Base-by-base conservation (phyloP, 2,113 vertebrate genomes). In the Melanostigma gelatinosum region DNA sequence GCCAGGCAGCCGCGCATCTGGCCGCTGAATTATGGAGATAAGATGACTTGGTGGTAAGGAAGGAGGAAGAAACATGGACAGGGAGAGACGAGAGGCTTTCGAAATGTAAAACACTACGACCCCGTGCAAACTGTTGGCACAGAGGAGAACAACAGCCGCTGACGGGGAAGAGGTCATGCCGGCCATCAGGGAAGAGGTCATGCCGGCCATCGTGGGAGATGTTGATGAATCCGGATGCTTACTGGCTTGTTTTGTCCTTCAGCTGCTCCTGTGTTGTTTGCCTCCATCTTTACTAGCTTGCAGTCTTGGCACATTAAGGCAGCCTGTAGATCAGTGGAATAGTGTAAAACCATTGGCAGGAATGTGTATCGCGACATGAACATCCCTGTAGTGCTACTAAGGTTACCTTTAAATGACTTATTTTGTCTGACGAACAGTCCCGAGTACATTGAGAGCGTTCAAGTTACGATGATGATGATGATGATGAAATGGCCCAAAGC, bases 11-110 rank as follows among this genome's bases (percentile, higher is more conserved):
- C 71, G 44, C 76, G 70, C 66, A 61, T 75, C 58, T 71, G 54
- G 75, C 32, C 6, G 12, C 65, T 80, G 73, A 84, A 84, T 87
- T 79, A 81, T 86, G 55, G 40, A 80, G 75, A 89, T 84, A 72
- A 72, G 78, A 81, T 87, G 82, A 87, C 46, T 84, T 61, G 38
- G 71, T 75, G 68, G 65, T 79, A 67, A 46, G 58, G 27, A 76
- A 42, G n/a, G 44, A 70, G 50, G 65, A 62, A 8, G 48, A 73
- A 72, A 88, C 52, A 8, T 46, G 34, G 36, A 69, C 32, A 36
- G 70, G 50, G 54, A 61, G 74, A 54, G 57, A 84, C 63, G 20
- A 73, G 58, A 83, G 18, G 78, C 75, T 82, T 84, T 82, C 67
- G 66, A 79, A 77, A 84, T 83, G 64, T 77, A 69, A 77, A 73